Evolutionary conservation across 2,888 invertebrate species (phyloP).

Genomic region (Lasioglossum vierecki): DNA sequence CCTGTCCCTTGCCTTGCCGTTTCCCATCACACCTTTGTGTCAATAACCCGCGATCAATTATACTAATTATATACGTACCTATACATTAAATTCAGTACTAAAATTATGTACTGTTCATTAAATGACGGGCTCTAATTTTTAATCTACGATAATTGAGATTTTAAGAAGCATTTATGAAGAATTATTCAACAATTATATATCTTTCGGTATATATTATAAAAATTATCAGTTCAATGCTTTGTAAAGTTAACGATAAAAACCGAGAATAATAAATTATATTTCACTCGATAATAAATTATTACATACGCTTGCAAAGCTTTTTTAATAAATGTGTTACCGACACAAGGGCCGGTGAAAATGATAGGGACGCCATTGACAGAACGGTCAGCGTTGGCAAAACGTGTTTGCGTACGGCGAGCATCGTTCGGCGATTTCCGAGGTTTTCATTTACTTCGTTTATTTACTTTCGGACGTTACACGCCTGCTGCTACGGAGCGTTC

Average conservation of each 20-base stretch:
- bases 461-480: neutral
- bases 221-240: neutral
- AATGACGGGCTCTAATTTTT: no score
- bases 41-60: neutral
- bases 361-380: neutral
- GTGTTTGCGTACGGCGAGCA: slow-evolving; percentile 15
- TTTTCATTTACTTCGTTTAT: neutral
- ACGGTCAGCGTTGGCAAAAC: neutral
- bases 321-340: neutral
- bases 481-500: neutral
- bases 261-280: no score
- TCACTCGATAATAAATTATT: neutral
- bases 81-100: no score
- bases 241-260: neutral
- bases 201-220: no score
- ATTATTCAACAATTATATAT: no score
- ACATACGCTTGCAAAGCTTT: neutral
- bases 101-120: no score
- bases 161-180: no score
- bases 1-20: neutral
- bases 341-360: neutral
- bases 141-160: no score
- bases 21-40: neutral
- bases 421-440: neutral
- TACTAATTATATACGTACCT: neutral